Conservation (phyloP, 2,888 invertebrate species). For the Pterostichus madidus region DNA sequence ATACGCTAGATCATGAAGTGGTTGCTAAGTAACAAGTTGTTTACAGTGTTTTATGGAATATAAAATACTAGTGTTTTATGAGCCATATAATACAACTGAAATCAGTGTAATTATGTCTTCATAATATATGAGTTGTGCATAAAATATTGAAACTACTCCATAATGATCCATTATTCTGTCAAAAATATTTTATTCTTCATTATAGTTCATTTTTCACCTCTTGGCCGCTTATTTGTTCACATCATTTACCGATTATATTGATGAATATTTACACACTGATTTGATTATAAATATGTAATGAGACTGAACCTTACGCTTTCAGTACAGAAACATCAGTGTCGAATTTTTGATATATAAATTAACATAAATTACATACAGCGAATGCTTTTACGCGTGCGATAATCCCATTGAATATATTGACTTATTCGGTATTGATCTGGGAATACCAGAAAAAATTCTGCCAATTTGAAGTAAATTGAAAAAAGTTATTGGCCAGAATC, state of each 20-base stretch:
- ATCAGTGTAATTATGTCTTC: no score
- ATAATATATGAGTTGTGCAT: no score
- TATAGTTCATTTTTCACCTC: constrained; percentile 14
- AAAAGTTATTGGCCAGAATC: no score
- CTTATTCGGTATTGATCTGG: no score
- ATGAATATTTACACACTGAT: constrained; percentile 15
- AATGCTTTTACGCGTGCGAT: constrained; percentile 12
- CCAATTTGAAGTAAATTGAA: no score
- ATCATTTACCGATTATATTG: constrained; percentile 20
- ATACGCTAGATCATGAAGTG: no score
- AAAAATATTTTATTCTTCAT: constrained; percentile 18
- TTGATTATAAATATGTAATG: constrained; percentile 49
- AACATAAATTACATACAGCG: constrained; percentile 1
- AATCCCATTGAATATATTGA: not conserved
- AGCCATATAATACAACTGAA: no score
- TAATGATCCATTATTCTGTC: not conserved
- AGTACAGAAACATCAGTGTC: not conserved
- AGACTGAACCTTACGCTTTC: not conserved
- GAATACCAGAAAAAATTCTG: no score
- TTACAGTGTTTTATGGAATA: no score
- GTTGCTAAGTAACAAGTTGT: no score
- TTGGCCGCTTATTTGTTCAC: constrained; percentile 12
- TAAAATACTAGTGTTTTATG: no score
- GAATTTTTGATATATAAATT: constrained; percentile 11
- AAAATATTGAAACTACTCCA: constrained; percentile 3